Base-by-base conservation (phyloP, 2,797 vertebrate genomes). In the Fringilla coelebs region DNA sequence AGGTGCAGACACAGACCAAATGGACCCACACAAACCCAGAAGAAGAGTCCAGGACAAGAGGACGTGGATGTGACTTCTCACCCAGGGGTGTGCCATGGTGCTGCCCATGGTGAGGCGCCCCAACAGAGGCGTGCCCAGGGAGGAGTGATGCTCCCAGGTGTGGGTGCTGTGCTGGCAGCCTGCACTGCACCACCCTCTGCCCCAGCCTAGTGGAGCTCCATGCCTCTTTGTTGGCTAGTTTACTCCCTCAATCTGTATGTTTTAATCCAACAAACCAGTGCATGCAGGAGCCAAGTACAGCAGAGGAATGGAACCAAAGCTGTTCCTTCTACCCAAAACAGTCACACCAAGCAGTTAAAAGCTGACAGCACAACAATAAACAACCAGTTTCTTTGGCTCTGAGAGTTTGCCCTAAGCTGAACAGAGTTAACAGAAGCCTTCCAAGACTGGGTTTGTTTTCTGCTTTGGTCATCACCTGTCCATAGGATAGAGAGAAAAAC, bases 241-340 rank as follows among this genome's bases (percentile, higher is more conserved):
- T 86, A 84, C 72, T 74, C 83, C 57, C 63, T 86, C 82, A 88
- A 76, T 81, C 91, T 73, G 32, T 31, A 14, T 60, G 32, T 15
- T 91, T 94, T 85, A 93, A 96, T 88, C 89, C 67, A 78, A 90
- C 95, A 82, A 93, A 81, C 34, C 41, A n/a, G 28, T 18, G n/a
- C 26, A 12, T 14, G 45, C 19, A 83, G 82, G 75, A 78, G 70
- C 34, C 79, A 83, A 91, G 63, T 51, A 80, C 32, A 66, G 65
- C 10, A 2, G 43, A 85, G 62, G 31, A 79, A 81, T 67, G 55
- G 62, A 94, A 85, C 75, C 89, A 93, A 94, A 88, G 62, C 45
- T 76, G 13, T 80, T 79, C 74, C 51, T 86, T 88, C 81, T 62
- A 68, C 45, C 45, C 34, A 12, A 77, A 90, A 26, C 41, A 36